Base-by-base conservation (phyloP, 2,797 vertebrate species). In the Pelodytes ibericus region DNA sequence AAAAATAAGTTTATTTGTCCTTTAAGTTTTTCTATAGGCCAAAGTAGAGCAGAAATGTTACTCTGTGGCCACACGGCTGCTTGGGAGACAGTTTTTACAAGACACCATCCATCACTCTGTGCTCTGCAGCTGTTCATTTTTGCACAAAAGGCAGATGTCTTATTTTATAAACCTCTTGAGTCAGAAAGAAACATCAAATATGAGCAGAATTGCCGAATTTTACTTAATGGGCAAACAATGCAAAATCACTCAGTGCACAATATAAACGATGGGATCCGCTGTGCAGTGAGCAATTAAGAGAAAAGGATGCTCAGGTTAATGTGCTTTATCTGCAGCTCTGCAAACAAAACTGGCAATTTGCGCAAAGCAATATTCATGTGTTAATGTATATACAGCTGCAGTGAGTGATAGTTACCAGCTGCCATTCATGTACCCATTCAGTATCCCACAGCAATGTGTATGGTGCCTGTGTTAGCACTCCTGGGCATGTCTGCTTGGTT, bases 161-260 rank as follows among this genome's bases (percentile, higher is more conserved):
- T 65, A 33, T 44, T n/a, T 65, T 65, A 65, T 65, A 65, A 65
- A 44, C 15, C 15, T 26, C 39, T 44, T 27, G 22, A 44, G 44
- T 44, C 11, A 44, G 29, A 65, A 44, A 18, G 62, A 44, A n/a
- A 44, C 62, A 65, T 65, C n/a, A 63, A 41, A 65, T 65, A 44
- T 9, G 10, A 41, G 15, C 20, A 44, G 36, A 16, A 26, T 24
- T 15, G 5, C 20, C 13, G 15, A 26, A 65, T 41, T 25, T 41
- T 27, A 20, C 36, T 24, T 36, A 26, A 65, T 44, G 62, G 3
- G 22, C 13, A 16, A 2, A 44, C 36, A 65, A 44, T 20, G 18
- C 13, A 41, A 44, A 39, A 65, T 44, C 62, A 1, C 36, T 65
- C 24, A 16, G 5, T 44, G 3, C 6, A 24, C 16, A 49, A n/a